Evolutionary conservation across 1,140 invertebrate species (phyloP).

Genomic region (Pseudomyrmex concolor): DNA sequence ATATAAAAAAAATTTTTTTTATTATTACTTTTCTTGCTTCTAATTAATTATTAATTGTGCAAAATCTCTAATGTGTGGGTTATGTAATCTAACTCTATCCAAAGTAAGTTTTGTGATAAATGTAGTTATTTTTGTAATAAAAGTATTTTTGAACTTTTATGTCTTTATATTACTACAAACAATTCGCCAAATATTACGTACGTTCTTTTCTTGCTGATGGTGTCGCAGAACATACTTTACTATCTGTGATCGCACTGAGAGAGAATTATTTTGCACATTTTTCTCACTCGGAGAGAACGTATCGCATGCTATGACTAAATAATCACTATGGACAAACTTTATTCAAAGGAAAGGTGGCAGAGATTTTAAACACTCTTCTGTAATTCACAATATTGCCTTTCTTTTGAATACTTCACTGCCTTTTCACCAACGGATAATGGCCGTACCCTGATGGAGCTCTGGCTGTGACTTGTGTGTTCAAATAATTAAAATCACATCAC

Average conservation of each 20-base stretch:
- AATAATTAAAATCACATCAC: conserved; percentile 90
- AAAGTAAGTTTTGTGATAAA: neutral
- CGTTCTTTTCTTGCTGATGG: conserved; percentile 33
- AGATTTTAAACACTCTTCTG: neutral
- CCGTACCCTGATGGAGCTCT: conserved; percentile 90
- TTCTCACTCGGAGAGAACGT: conserved; percentile 38
- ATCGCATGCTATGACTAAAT: conserved; percentile 49
- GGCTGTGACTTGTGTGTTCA: conserved; percentile 91
- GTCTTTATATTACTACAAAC: conserved; percentile 25
- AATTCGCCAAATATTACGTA: neutral
- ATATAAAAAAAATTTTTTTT: too few relatives aligned
- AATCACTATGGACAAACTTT: conserved; percentile 18
- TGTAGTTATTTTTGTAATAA: conserved; percentile 27
- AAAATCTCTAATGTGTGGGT: conserved; percentile 11
- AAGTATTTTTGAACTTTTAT: neutral
- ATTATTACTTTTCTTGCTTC: neutral
- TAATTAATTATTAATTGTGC: neutral
- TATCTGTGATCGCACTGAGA: neutral
- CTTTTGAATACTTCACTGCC: conserved; percentile 49
- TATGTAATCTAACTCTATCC: conserved; percentile 10
- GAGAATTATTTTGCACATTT: neutral
- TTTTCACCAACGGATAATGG: conserved; percentile 70
- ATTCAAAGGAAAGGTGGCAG: conserved; percentile 38
- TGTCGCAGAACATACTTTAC: neutral
- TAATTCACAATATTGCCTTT: conserved; percentile 35